Evolutionary conservation across 2,797 vertebrate genomes (phyloP).

Genomic region (Helarctos malayanus): DNA sequence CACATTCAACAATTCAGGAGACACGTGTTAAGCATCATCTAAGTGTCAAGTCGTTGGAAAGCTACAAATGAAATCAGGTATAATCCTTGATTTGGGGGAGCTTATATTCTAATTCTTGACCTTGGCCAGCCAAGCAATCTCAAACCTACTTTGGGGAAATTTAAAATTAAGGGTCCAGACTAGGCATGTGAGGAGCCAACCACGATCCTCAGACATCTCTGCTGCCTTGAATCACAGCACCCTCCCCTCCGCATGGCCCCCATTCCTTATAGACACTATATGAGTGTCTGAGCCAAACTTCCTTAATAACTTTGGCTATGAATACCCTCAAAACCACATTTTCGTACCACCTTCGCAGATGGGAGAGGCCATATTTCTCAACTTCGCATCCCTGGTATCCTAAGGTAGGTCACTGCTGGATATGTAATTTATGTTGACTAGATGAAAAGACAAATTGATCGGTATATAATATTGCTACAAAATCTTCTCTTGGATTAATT

Average conservation of each 20-base stretch:
- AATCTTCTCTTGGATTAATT: constrained; percentile 5
- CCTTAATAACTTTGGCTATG: neutral
- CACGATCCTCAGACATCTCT: neutral
- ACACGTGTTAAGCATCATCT: neutral
- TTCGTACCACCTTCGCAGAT: neutral
- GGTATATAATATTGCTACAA: neutral
- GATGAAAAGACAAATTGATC: neutral
- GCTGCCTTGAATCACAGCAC: neutral
- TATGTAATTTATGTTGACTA: neutral
- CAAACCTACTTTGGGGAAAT: neutral
- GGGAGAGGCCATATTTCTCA: constrained; percentile 6
- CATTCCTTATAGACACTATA: neutral
- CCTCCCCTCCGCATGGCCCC: neutral
- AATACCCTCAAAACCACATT: neutral
- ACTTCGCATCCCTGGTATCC: neutral
- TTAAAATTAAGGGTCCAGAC: constrained; percentile 52
- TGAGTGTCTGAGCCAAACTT: neutral
- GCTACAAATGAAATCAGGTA: constrained; percentile 29
- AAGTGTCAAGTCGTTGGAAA: constrained; percentile 17
- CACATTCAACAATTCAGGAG: neutral
- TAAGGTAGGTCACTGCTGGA: neutral
- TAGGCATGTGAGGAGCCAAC: neutral
- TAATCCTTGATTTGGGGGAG: neutral
- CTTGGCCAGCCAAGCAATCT: neutral
- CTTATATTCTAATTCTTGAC: neutral